Percentiles rank a stretch among this genome's conserved stretches.
Evolutionary conservation across 2,888 invertebrate species (phyloP).

Genomic region (Tetragonula carbonaria): DNA sequence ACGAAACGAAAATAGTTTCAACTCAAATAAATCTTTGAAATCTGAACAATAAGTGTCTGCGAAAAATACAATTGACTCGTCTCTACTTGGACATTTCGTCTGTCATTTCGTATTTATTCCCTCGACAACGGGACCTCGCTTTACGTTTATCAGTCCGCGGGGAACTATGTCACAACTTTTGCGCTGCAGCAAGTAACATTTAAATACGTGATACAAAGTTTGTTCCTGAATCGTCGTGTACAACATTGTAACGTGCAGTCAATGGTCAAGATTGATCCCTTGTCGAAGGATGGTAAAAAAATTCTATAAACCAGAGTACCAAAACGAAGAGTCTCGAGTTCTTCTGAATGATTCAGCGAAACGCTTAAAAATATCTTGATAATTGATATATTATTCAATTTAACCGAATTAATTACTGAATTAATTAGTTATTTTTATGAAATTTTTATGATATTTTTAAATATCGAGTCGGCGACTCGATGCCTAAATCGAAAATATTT

Average conservation of each 20-base stretch:
- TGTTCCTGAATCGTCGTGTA: not conserved
- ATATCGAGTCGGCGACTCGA: too few species aligned
- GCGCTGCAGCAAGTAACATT: constrained; percentile 41
- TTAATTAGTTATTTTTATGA: too few species aligned
- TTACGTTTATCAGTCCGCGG: constrained; percentile 51
- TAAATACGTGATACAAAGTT: constrained; percentile 53
- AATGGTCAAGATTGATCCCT: not conserved
- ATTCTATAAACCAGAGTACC: not conserved
- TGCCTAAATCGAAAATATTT: too few species aligned
- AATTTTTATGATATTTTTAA: too few species aligned
- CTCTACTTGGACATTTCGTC: not conserved
- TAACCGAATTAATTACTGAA: too few species aligned
- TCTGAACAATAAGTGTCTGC: too few species aligned
- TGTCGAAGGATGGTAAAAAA: not conserved
- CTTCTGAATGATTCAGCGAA: too few species aligned
- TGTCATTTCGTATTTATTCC: not conserved
- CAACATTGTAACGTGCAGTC: not conserved
- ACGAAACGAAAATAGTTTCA: too few species aligned
- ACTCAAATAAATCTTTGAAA: too few species aligned
- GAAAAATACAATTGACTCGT: not conserved
- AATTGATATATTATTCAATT: too few species aligned
- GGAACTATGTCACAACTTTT: constrained; percentile 32
- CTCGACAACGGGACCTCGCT: not conserved
- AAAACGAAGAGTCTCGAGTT: not conserved
- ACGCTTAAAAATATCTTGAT: too few species aligned